Conservation (phyloP, 2,113 vertebrate species). For the Canis aureus region DNA sequence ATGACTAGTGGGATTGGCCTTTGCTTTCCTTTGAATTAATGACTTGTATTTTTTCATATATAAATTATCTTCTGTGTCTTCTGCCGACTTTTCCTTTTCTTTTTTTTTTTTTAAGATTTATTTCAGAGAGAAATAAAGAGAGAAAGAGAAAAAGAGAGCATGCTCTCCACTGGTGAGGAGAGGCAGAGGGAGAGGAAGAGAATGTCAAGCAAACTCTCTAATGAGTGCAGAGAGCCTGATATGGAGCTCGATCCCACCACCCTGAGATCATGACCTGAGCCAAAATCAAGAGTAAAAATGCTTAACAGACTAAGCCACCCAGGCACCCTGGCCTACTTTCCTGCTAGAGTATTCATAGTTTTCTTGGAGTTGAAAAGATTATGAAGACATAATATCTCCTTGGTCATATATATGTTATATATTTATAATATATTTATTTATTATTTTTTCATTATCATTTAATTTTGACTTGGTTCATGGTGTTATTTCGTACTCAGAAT, state of each 20-base stretch:
- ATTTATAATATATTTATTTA: no score
- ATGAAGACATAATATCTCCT: background rate
- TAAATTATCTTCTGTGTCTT: background rate
- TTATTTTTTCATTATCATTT: background rate
- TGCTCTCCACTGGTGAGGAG: no score
- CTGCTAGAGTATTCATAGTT: background rate
- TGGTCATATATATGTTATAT: background rate
- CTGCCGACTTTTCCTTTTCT: background rate
- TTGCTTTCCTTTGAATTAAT: constrained; percentile 15
- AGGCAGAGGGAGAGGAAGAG: background rate
- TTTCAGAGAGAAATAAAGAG: background rate
- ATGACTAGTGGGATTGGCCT: background rate
- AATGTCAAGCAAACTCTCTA: background rate
- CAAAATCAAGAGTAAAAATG: background rate
- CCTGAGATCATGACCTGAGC: background rate
- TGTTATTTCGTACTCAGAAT: background rate
- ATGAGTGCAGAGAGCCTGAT: background rate
- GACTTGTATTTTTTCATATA: background rate
- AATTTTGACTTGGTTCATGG: background rate
- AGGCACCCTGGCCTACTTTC: background rate
- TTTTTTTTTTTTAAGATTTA: background rate
- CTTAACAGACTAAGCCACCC: background rate
- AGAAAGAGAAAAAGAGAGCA: background rate
- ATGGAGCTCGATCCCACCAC: background rate
- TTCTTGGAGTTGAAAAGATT: background rate